Evolutionary conservation across 2,113 vertebrate species (phyloP).

Genomic region (Apteryx owenii): DNA sequence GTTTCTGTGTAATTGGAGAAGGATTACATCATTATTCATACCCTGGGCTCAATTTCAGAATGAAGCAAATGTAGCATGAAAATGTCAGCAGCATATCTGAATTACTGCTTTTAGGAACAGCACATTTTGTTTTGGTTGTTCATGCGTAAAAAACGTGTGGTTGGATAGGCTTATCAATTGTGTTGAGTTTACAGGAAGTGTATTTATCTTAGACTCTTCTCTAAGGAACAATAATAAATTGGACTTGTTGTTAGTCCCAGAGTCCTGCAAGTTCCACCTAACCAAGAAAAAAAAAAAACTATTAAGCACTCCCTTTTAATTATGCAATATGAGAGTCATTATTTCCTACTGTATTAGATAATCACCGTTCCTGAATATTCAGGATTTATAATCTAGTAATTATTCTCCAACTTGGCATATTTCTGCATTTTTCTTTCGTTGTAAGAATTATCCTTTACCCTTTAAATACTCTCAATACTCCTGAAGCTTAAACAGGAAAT

Average conservation of each 20-base stretch:
- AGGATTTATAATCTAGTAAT: neutral
- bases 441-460: neutral
- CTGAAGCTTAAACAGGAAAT: neutral
- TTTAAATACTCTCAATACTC: neutral
- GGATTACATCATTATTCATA: conserved; percentile 32
- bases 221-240: neutral
- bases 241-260: neutral
- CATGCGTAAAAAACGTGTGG: neutral
- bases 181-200: neutral
- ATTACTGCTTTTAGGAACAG: conserved; percentile 12
- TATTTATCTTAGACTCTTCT: neutral
- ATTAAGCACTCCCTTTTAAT: neutral
- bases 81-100: conserved; percentile 22
- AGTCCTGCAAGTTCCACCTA: neutral
- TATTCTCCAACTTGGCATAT: neutral
- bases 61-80: conserved; percentile 41
- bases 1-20: conserved; percentile 24
- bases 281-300: neutral
- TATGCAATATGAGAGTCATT: neutral
- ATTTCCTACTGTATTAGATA: neutral
- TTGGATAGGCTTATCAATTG: neutral
- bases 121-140: conserved; percentile 14
- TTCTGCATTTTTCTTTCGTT: neutral
- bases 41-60: neutral
- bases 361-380: neutral